These are phyloP conservation scores for Chloebia gouldiae DNA, from an alignment of 2,113 vertebrate species.

Conservation along the genomic window DNA sequence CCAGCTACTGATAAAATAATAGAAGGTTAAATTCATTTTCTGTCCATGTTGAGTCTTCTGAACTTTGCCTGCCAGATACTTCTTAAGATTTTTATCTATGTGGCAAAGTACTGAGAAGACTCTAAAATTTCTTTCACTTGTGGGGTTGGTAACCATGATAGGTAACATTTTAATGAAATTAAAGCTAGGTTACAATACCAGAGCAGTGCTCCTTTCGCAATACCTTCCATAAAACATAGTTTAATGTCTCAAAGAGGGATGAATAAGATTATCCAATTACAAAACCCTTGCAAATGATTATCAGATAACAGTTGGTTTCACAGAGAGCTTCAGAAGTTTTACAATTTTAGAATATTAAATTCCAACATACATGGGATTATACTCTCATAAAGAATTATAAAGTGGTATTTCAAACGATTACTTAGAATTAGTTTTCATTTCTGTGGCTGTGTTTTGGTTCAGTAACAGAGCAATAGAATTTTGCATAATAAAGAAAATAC, in stretches of 20 bases:
- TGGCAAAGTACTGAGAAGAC: neutral
- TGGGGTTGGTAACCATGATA: neutral
- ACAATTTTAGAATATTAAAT: neutral
- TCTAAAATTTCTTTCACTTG: neutral
- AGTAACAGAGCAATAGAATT: neutral
- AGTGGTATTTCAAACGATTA: neutral
- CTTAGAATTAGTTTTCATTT: neutral
- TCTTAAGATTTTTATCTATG: neutral
- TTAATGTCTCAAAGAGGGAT: neutral
- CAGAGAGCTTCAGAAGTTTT: neutral
- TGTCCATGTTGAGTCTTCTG: neutral
- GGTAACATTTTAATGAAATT: neutral
- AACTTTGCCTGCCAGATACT: neutral
- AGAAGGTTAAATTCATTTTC: neutral
- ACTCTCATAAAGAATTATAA: neutral
- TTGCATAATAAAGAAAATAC: neutral
- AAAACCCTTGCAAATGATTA: neutral
- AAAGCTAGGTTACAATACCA: neutral
- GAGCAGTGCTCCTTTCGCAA: neutral
- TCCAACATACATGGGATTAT: neutral
- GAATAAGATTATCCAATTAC: neutral
- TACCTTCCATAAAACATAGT: neutral
- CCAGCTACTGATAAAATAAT: neutral
- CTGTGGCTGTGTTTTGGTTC: neutral
- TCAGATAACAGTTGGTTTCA: neutral